Evolutionary conservation across 1,140 invertebrate genomes (phyloP).

Genomic region (Monomorium pharaonis): DNA sequence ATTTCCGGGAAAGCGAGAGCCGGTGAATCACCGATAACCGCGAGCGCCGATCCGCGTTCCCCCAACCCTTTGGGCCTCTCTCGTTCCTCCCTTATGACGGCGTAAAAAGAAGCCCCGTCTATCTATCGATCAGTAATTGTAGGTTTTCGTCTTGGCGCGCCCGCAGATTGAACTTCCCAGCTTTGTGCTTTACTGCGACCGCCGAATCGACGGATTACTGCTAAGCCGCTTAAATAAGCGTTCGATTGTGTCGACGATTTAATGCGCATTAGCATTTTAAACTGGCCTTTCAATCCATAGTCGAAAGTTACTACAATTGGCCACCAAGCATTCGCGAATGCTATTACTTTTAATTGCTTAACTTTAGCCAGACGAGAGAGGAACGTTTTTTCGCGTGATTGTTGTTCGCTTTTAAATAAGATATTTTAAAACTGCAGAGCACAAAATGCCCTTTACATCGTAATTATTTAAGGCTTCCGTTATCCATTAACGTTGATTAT

Average conservation of each 20-base stretch:
- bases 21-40: constrained; percentile 58
- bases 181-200: constrained; percentile 51
- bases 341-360: constrained; percentile 51
- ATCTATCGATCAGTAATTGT: constrained; percentile 61
- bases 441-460: neutral
- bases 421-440: neutral
- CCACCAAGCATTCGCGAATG: neutral
- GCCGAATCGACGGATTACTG: constrained; percentile 47
- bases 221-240: constrained; percentile 41
- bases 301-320: constrained; percentile 40
- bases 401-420: constrained; percentile 21
- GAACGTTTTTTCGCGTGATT: neutral
- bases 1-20: constrained; percentile 45
- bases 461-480: neutral
- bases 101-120: constrained; percentile 48
- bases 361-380: constrained; percentile 16
- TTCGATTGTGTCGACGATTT: constrained; percentile 51
- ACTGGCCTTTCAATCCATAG: constrained; percentile 15
- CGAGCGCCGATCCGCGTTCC: constrained; percentile 33
- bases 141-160: constrained; percentile 38
- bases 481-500: constrained; percentile 1
- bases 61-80: neutral
- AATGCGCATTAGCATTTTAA: constrained; percentile 62
- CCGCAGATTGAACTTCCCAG: constrained; percentile 42
- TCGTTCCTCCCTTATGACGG: too few species aligned